Conservation (phyloP, 2,888 invertebrate genomes). For the Maniola hyperantus region DNA sequence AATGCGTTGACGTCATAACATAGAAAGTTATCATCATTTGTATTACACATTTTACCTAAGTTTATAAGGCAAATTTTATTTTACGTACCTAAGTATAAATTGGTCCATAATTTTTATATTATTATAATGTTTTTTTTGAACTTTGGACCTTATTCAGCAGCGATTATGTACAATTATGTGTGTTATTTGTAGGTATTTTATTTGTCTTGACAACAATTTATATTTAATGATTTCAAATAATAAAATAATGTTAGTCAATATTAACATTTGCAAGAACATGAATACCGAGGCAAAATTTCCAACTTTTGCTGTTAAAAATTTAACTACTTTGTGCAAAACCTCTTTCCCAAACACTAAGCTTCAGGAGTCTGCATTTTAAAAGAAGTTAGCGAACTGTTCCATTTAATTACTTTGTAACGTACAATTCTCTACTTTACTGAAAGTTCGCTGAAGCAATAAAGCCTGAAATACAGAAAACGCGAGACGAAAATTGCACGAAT, state of each 20-base stretch:
- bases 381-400: slow-evolving; percentile 38
- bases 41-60: no score
- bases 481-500: neutral
- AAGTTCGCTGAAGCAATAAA: slow-evolving; percentile 31
- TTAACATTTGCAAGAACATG: neutral
- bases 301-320: slow-evolving; percentile 15
- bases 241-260: neutral
- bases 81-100: no score
- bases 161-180: no score
- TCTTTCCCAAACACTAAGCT: slow-evolving; percentile 14
- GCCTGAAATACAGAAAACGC: neutral
- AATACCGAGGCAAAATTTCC: neutral
- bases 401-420: slow-evolving; percentile 42
- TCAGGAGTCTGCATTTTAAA: slow-evolving; percentile 26
- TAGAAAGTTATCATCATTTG: no score
- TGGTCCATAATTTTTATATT: no score
- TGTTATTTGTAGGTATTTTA: no score
- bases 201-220: neutral
- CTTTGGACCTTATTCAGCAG: no score
- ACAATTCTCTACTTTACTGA: slow-evolving; percentile 35
- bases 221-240: neutral
- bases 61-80: no score
- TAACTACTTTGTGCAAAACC: slow-evolving; percentile 1
- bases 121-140: no score
- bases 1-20: neutral